Percentiles rank a stretch among this genome's conserved stretches.
phyloP scores from a whole-genome alignment of 35 echinoderm and acorn worm genomes.

The Apostichopus parvimensis region DNA sequence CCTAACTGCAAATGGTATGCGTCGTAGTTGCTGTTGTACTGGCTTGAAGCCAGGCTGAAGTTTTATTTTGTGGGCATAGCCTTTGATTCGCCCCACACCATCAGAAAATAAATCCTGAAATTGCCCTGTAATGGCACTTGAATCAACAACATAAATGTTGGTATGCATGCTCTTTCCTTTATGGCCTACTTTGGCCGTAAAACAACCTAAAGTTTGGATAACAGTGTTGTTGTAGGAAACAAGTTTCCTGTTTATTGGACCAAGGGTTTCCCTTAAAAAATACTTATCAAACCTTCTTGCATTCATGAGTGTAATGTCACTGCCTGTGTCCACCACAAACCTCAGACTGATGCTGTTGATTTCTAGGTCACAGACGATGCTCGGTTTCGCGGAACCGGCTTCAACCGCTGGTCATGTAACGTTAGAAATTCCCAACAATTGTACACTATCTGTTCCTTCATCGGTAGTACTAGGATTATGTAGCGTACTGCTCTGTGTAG shows the following conservation, averaged over 20 bases:
- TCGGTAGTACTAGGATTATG: not conserved
- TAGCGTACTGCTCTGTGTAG: not conserved
- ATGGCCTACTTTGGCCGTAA: not conserved
- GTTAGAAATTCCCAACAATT: not conserved
- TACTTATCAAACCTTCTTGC: constrained; percentile 49
- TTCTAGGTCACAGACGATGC: constrained; percentile 42
- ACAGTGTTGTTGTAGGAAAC: constrained; percentile 3
- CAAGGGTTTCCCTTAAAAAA: constrained; percentile 47
- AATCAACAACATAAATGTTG: constrained; percentile 17
- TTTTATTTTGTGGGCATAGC: constrained; percentile 55
- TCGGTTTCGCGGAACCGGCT: not conserved
- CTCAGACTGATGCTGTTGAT: constrained; percentile 8
- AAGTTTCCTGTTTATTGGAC: not conserved
- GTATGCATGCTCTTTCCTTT: not conserved
- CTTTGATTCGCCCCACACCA: not conserved
- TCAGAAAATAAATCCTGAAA: constrained; percentile 12
- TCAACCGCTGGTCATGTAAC: not conserved
- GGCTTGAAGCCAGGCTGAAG: constrained; percentile 24
- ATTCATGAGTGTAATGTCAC: constrained; percentile 49
- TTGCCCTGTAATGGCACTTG: not conserved
- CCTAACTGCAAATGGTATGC: constrained; percentile 61
- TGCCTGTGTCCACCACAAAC: constrained; percentile 65
- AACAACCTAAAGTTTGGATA: constrained; percentile 33
- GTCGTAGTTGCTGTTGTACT: constrained; percentile 61
- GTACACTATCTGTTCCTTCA: not conserved